Percentiles rank a stretch among this genome's conserved stretches.
Conservation (phyloP, 2,797 vertebrate genomes). For the Triplophysa yarkandensis region DNA sequence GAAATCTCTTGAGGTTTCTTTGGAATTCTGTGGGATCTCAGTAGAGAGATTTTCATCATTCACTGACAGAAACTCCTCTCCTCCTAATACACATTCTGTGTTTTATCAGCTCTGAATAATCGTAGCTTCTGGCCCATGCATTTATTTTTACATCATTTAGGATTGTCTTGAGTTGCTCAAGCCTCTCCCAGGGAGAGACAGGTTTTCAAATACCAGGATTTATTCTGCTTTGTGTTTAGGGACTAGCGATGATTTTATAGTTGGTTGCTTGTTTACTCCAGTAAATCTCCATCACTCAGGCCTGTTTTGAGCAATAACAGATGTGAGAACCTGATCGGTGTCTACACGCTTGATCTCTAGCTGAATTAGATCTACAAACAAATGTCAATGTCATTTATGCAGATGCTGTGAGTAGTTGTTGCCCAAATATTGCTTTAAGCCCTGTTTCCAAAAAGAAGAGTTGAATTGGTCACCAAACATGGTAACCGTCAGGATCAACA, state of each 20-base stretch:
- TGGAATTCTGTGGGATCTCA: background rate
- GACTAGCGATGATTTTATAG: too few relatives aligned
- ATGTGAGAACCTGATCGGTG: too few relatives aligned
- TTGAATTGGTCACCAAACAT: slow-evolving; percentile 48
- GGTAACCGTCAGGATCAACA: slow-evolving; percentile 49
- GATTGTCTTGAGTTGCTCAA: slow-evolving; percentile 54
- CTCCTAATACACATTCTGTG: background rate
- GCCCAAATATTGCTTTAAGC: slow-evolving; percentile 27
- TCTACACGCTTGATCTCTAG: too few relatives aligned
- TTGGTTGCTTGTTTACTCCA: too few relatives aligned
- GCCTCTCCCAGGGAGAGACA: slow-evolving; percentile 49
- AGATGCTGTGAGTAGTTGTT: slow-evolving; percentile 18
- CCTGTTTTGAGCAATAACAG: too few relatives aligned
- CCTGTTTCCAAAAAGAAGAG: slow-evolving; percentile 36
- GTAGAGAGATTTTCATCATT: background rate
- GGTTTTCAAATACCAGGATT: slow-evolving; percentile 48
- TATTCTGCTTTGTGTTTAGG: background rate
- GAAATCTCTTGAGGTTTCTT: background rate
- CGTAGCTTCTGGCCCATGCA: background rate
- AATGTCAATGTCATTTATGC: slow-evolving; percentile 16
- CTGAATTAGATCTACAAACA: slow-evolving; percentile 39
- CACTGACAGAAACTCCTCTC: background rate
- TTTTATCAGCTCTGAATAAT: background rate
- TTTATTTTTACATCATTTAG: background rate
- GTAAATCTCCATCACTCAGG: too few relatives aligned